These are phyloP conservation scores for Neogale vison DNA, from an alignment of 2,113 vertebrate genomes.

Conservation along the genomic window DNA sequence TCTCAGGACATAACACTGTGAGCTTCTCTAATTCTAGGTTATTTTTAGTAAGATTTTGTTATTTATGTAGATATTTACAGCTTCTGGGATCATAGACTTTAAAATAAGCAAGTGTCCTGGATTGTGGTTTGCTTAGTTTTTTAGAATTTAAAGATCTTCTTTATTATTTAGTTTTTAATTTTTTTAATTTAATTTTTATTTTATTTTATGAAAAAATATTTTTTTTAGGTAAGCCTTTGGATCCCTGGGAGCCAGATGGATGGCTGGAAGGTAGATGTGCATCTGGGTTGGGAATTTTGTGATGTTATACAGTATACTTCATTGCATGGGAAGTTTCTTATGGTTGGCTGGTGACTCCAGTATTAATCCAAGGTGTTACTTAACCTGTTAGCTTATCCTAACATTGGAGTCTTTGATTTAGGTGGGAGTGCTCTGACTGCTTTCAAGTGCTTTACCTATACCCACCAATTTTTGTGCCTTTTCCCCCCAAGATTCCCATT, in stretches of 20 bases:
- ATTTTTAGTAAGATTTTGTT: not conserved
- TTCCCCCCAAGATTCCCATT: not conserved
- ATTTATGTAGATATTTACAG: not conserved
- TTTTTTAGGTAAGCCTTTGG: not conserved
- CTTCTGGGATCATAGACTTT: not conserved
- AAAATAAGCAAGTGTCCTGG: not conserved
- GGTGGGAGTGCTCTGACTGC: not conserved
- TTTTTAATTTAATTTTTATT: not conserved
- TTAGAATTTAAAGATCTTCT: not conserved
- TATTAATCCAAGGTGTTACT: not conserved
- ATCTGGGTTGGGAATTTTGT: not conserved
- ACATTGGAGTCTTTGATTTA: not conserved
- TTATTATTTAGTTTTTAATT: not conserved
- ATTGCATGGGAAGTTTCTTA: not conserved
- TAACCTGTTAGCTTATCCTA: not conserved
- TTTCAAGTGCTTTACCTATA: not conserved
- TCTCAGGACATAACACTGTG: not conserved
- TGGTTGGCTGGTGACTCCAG: not conserved
- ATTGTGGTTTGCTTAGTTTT: not conserved
- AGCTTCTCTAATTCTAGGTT: not conserved
- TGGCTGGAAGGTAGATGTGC: not conserved
- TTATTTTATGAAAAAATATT: not conserved
- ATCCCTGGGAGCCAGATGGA: not conserved
- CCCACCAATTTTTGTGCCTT: not conserved
- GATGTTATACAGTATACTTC: not conserved